Percentiles rank a stretch among this genome's conserved stretches.
Evolutionary conservation across 2,797 vertebrate species (phyloP).

Genomic region (Coccyzus lansbergi): DNA sequence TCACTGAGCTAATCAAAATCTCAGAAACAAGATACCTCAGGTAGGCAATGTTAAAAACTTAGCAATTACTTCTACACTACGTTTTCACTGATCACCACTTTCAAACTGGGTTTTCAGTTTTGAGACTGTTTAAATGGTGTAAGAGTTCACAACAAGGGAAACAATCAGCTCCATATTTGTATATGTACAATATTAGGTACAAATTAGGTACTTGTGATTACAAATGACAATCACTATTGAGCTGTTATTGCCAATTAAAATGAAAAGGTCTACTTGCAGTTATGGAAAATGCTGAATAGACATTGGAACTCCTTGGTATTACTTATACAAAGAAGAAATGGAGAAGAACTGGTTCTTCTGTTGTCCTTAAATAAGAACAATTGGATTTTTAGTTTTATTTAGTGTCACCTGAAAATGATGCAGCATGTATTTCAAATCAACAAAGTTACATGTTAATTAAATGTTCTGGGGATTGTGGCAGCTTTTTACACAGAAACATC

Average conservation of each 20-base stretch:
- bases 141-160: neutral
- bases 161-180: neutral
- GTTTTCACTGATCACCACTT: neutral
- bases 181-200: neutral
- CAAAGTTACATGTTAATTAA: neutral
- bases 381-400: neutral
- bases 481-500: slow-evolving; percentile 7
- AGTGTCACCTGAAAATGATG: neutral
- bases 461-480: neutral
- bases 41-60: neutral
- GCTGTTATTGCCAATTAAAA: neutral
- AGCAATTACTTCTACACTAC: neutral
- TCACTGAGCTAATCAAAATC: neutral
- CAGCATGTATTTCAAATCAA: neutral
- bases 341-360: neutral
- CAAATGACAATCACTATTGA: neutral
- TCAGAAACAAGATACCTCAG: neutral
- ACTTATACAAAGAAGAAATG: neutral
- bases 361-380: neutral
- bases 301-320: neutral
- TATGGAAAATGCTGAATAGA: neutral
- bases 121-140: neutral
- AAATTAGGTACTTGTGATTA: neutral
- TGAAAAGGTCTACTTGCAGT: neutral
- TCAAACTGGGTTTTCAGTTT: neutral